Conservation (phyloP, 2,797 vertebrate species). For the Antennarius maculatus region DNA sequence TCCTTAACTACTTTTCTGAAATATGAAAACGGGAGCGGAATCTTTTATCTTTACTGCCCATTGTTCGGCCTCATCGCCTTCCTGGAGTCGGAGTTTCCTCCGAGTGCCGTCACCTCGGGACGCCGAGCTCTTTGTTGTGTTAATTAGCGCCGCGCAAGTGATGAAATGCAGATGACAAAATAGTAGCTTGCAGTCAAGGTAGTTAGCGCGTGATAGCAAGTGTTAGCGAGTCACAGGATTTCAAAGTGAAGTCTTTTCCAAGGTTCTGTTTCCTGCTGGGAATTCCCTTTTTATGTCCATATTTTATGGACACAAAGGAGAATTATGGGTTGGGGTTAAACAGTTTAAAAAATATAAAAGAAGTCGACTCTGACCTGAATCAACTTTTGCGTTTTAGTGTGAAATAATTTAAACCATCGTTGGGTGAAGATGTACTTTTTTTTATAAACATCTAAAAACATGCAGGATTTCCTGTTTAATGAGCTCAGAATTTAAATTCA, state of each 20-base stretch:
- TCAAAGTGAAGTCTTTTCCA: neutral
- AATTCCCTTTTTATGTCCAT: neutral
- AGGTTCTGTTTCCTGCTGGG: neutral
- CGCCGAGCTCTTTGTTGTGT: slow-evolving; percentile 17
- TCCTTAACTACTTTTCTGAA: neutral
- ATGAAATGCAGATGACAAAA: slow-evolving; percentile 5
- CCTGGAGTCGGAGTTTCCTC: neutral
- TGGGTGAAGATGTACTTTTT: too few species aligned
- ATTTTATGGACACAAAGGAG: neutral
- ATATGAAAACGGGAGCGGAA: neutral
- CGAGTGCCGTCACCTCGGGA: slow-evolving; percentile 2
- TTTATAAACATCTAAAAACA: too few species aligned
- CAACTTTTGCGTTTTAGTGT: too few species aligned
- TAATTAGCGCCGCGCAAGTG: slow-evolving; percentile 24
- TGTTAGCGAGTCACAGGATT: neutral
- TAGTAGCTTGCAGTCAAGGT: neutral
- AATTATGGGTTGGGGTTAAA: too few species aligned
- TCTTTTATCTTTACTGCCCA: neutral
- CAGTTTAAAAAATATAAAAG: too few species aligned
- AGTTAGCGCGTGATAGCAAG: neutral
- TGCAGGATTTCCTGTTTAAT: too few species aligned
- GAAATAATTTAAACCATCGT: too few species aligned
- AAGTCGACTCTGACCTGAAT: too few species aligned
- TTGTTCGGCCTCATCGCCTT: neutral
- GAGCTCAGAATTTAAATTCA: too few species aligned